phyloP scores from a whole-genome alignment of 2,888 invertebrate genomes.

The Mesorhabditis sp. region DNA sequence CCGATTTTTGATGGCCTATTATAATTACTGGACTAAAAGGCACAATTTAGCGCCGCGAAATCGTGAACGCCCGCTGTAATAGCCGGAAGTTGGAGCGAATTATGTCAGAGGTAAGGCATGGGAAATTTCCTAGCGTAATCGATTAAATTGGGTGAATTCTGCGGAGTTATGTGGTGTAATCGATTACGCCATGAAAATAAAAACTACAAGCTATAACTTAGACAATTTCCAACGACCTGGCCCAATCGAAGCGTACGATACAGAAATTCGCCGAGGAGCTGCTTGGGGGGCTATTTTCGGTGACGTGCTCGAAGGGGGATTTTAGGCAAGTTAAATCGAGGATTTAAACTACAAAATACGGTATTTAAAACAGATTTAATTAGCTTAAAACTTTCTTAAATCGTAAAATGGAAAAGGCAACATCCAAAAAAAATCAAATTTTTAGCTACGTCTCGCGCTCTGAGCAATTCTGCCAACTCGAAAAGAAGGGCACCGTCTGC shows the following conservation, averaged over 20 bases:
- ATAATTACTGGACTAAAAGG: no score
- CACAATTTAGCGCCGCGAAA: background rate
- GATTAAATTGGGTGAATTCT: background rate
- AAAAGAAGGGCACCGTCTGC: conserved; percentile 15
- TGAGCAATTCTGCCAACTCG: conserved; percentile 12
- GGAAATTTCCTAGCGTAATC: background rate
- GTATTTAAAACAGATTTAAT: no score
- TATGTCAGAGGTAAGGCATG: background rate
- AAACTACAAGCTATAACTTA: background rate
- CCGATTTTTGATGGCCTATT: no score
- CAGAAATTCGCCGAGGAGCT: conserved; percentile 16
- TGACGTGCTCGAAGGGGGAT: background rate
- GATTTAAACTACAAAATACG: no score
- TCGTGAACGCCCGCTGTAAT: background rate
- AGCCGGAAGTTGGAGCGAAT: background rate
- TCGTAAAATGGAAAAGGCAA: no score
- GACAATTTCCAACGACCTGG: conserved; percentile 10
- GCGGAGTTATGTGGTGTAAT: background rate
- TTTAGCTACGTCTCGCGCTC: conserved; percentile 8
- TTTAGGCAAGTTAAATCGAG: no score
- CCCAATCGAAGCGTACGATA: conserved; percentile 15
- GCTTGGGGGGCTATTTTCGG: conserved; percentile 12
- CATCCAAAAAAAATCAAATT: no score
- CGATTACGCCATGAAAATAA: background rate
- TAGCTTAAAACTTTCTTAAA: no score